Evolutionary conservation across 2,113 vertebrate species (phyloP), one percentile per base, ranked within the genome.

Genomic region (Arenaria interpres): DNA sequence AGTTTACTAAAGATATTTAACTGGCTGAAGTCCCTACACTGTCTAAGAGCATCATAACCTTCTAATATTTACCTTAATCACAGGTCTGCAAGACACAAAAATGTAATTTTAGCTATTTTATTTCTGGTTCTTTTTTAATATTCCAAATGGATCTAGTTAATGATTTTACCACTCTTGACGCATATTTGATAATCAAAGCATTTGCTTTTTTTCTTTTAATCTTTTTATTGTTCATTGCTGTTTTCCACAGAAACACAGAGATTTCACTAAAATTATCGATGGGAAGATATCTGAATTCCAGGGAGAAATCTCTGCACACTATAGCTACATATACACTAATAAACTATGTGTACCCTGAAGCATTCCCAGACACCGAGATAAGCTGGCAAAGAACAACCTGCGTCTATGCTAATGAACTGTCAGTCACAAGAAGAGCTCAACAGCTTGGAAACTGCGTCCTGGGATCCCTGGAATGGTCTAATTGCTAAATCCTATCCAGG

Each of bases 311-410:
- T 83, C 45, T 88, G 28, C n/a, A 59, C 33, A 16, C 27, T 80
- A n/a, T 54, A 90, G 59, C 41, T 88, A 68, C 53, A 54, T 51
- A 51, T 85, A 53, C 32, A 62, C 39, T 59, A 80, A 80, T 88
- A 93, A 94, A 77, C 45, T 66, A 4, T 27, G 18, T 37, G 45
- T 73, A 93, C 35, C 67, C 72, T 69, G 48, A 92, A 93, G 88
- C 90, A 93, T 92, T 90, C 71, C n/a, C 85, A 94, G 75, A 88
- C 57, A 60, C 62, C 79, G 48, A 94, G 78, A 72, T 67, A 86
- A 80, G n/a, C 54, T 88, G 75, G 37, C 59, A 74, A 92, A 37
- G 27, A 93, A 41, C 7, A 7, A 86, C 74, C 66, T 76, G 74
- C 48, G 56, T 68, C 71, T 90, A 68, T 85, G 66, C 28, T 91